Evolutionary conservation across 2,113 vertebrate species (phyloP).

Genomic region (Spheniscus mendiculus): DNA sequence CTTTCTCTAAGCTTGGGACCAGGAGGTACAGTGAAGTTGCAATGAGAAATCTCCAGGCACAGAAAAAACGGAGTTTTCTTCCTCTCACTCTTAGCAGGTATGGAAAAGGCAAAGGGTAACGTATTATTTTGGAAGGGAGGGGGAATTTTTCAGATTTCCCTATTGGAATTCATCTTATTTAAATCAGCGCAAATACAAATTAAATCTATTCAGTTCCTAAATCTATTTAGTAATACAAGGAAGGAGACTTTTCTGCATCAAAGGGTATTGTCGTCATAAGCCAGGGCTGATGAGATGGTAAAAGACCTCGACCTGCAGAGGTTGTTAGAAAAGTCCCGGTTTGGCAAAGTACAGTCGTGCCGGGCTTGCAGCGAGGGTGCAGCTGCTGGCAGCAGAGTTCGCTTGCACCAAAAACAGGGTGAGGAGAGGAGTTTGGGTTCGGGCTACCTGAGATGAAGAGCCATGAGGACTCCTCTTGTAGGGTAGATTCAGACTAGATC

Average conservation of each 20-base stretch:
- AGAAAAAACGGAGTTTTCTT: neutral
- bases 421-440: neutral
- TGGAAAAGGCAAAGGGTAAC: accelerated
- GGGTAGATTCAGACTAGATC: no score
- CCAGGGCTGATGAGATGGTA: neutral
- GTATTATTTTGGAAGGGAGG: neutral
- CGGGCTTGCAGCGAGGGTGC: neutral
- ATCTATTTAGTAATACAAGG: neutral
- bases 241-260: neutral
- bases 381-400: no score
- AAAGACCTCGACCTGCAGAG: neutral
- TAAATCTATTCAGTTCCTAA: neutral
- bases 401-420: neutral
- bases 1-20: neutral
- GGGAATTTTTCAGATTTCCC: neutral
- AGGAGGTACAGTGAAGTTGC: neutral
- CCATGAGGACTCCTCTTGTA: neutral
- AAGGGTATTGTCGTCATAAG: neutral
- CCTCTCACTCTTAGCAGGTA: neutral
- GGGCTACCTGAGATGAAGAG: neutral
- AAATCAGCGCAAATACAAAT: neutral
- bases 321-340: no score
- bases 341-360: neutral
- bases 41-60: neutral
- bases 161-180: neutral